Percentiles rank a stretch among this genome's conserved stretches.
phyloP scores from a whole-genome alignment of 2,888 invertebrate species.

The Venusia cambrica region DNA sequence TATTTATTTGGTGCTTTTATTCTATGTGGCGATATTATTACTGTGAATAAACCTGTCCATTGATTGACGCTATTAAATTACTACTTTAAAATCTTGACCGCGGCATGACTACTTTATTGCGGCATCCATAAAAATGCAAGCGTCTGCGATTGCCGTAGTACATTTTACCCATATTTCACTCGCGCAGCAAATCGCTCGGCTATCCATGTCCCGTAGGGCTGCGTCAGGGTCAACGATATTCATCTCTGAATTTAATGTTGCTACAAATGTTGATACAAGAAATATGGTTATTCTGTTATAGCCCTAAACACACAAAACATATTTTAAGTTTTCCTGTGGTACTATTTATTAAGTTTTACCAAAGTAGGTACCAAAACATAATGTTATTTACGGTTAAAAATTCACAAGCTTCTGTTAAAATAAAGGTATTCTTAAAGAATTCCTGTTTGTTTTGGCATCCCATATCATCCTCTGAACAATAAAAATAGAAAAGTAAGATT shows the following conservation, averaged over 20 bases:
- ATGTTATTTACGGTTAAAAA: no score
- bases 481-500: constrained; percentile 7
- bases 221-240: constrained; percentile 4
- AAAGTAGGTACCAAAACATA: no score
- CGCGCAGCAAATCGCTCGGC: constrained; percentile 43
- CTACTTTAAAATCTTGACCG: constrained; percentile 12
- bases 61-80: constrained; percentile 3
- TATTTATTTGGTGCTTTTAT: no score
- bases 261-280: background rate
- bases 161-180: constrained; percentile 43
- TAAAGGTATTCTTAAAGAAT: no score
- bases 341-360: no score
- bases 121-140: constrained; percentile 40
- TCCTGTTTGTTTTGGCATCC: constrained; percentile 5
- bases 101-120: constrained; percentile 22
- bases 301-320: no score
- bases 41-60: constrained; percentile 1
- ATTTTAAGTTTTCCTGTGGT: no score
- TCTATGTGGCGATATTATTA: background rate
- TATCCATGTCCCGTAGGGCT: constrained; percentile 34
- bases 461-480: constrained; percentile 3
- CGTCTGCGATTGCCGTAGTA: constrained; percentile 33
- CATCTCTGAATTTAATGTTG: constrained; percentile 5
- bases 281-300: background rate
- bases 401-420: no score